Evolutionary conservation across 2,797 vertebrate species (phyloP).

Genomic region (Sphenodon punctatus): DNA sequence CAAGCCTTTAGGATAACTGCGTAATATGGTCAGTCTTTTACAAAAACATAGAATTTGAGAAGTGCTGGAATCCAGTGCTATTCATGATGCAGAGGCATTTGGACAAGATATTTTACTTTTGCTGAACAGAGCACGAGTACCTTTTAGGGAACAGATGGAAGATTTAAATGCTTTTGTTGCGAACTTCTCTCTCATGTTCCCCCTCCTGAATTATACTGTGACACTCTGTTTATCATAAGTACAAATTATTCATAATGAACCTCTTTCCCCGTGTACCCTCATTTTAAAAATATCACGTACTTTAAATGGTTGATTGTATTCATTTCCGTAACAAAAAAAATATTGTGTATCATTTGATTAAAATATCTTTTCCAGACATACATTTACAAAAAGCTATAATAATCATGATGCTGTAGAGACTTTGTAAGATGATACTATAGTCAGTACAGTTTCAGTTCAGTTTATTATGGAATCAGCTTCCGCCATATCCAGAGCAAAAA

Average conservation of each 20-base stretch:
- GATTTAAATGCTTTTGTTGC: not conserved
- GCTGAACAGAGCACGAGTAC: not conserved
- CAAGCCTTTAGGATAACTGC: not conserved
- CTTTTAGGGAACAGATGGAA: constrained; percentile 2
- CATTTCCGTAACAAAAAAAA: not conserved
- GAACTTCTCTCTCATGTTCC: not conserved
- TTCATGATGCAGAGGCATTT: not conserved
- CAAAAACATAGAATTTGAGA: not conserved
- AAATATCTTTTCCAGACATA: not conserved
- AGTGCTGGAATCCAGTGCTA: not conserved
- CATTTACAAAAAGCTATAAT: not conserved
- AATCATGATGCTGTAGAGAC: not conserved
- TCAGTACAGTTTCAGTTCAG: no score
- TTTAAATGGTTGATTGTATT: not conserved
- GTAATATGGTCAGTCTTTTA: not conserved
- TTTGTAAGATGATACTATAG: not conserved
- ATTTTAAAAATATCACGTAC: not conserved
- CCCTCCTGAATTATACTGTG: no score
- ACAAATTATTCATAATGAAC: not conserved
- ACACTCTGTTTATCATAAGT: not conserved
- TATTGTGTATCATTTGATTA: not conserved
- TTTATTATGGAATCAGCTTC: no score
- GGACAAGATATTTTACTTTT: not conserved
- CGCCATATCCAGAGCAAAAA: no score
- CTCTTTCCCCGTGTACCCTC: no score